phyloP scores from a whole-genome alignment of 2,113 vertebrate species.

The Delphinus delphis region DNA sequence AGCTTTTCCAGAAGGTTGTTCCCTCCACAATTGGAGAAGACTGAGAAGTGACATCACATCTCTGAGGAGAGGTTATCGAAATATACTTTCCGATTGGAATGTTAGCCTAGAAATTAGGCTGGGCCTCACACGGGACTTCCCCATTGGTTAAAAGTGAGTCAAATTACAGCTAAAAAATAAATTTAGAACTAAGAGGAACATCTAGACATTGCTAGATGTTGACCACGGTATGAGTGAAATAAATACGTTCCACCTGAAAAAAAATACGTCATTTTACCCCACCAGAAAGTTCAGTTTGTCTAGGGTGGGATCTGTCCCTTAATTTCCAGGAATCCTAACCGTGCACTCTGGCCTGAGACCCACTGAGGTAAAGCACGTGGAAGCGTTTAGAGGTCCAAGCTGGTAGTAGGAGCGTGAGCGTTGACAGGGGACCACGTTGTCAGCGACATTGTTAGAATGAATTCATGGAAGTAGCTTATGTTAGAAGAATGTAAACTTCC shows the following conservation, averaged over 20 bases:
- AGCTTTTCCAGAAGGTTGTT: neutral
- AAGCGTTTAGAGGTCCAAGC: neutral
- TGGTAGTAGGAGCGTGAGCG: neutral
- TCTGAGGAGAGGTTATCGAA: neutral
- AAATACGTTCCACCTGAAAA: neutral
- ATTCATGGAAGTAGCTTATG: neutral
- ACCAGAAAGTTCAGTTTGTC: neutral
- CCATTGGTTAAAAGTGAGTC: neutral
- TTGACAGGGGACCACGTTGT: neutral
- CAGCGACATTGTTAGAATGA: neutral
- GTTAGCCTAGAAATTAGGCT: neutral
- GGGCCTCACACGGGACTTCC: neutral
- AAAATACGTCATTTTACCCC: neutral
- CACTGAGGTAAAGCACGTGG: neutral
- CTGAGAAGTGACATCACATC: neutral
- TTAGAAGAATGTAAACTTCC: neutral
- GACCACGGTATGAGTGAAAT: neutral
- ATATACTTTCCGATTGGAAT: slow-evolving; percentile 10
- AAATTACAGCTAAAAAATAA: neutral
- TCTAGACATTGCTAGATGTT: neutral
- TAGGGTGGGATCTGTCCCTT: neutral
- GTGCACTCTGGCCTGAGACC: neutral
- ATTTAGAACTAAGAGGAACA: neutral
- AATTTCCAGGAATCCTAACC: neutral
- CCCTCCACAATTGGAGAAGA: neutral